Evolutionary conservation across 1,140 invertebrate genomes (phyloP), one percentile per base, ranked within the genome.

Genomic region (Nixonia krombeini): DNA sequence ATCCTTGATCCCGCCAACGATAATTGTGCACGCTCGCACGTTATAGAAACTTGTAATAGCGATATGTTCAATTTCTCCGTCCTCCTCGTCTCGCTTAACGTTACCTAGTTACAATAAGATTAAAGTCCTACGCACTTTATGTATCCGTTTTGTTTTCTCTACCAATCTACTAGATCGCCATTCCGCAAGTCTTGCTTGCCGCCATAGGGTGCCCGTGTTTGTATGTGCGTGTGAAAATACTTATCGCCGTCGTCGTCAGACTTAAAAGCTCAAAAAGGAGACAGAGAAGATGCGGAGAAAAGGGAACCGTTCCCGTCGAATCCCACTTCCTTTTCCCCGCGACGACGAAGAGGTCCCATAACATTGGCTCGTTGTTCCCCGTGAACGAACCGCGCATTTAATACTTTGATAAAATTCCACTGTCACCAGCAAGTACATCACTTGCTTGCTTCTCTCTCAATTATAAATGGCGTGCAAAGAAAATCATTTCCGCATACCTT

Each of bases 41-140:
- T 47, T n/a, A 41, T 64, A 68, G 72, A 73, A 76, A 69, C 59
- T 75, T 41, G 38, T 57, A 57, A 58, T 63, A 69, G 51, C 73
- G 81, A 83, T 83, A 83, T 82, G 80, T 83, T 80, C 70, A 77
- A 76, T 67, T 71, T 72, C 66, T 76, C 72, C 68, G 61, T 72
- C 64, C 51, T 75, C 69, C 49, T 42, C 74, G 53, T 58, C 64
- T 25, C 37, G 37, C 28, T 26, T 38, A 44, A 45, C 35, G 44
- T 37, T 37, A 55, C 52, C 58, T 42, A 53, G 40, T 75, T 75
- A 72, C 47, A 50, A 75, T 73, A 76, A 57, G 63, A 67, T 66
- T 69, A 76, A 73, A 51, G 62, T 51, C 38, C 73, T 75, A 71
- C 69, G 71, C 73, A 70, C 66, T 69, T 13, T 21, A 21, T 21